phyloP scores from a whole-genome alignment of 2,888 invertebrate species.

The Anthoptus insignis region DNA sequence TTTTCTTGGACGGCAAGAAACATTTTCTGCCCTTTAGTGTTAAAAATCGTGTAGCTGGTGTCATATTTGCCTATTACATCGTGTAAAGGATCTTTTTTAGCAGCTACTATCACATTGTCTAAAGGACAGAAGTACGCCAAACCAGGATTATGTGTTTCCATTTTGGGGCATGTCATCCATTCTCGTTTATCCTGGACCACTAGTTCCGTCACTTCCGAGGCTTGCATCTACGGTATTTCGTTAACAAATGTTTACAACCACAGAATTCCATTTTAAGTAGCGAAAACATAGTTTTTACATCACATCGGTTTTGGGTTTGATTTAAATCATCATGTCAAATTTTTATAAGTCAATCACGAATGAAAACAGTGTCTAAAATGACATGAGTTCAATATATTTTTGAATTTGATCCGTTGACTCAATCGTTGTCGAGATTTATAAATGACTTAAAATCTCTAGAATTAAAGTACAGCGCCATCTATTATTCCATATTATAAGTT shows the following conservation, averaged over 20 bases:
- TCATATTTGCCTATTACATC: slow-evolving; percentile 57
- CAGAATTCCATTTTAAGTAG: slow-evolving; percentile 21
- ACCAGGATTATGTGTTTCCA: slow-evolving; percentile 58
- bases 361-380: too few relatives aligned
- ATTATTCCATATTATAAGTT: not conserved
- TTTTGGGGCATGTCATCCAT: slow-evolving; percentile 72
- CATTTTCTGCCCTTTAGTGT: slow-evolving; percentile 64
- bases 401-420: too few relatives aligned
- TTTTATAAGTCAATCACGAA: not conserved
- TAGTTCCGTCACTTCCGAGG: slow-evolving; percentile 34
- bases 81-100: slow-evolving; percentile 61
- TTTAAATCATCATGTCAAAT: not conserved
- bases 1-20: slow-evolving; percentile 63
- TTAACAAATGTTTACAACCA: not conserved
- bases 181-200: slow-evolving; percentile 36
- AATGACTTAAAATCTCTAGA: too few relatives aligned
- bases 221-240: slow-evolving; percentile 53
- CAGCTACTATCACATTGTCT: slow-evolving; percentile 60
- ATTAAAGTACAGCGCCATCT: not conserved
- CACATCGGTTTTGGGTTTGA: not conserved
- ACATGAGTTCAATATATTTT: not conserved
- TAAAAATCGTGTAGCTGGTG: slow-evolving; percentile 65
- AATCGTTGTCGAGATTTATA: too few relatives aligned
- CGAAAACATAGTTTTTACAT: slow-evolving; percentile 7
- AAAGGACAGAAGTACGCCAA: slow-evolving; percentile 63